Conservation (phyloP, 2,113 vertebrate genomes). For the Tretioscincus oriximinensis region DNA sequence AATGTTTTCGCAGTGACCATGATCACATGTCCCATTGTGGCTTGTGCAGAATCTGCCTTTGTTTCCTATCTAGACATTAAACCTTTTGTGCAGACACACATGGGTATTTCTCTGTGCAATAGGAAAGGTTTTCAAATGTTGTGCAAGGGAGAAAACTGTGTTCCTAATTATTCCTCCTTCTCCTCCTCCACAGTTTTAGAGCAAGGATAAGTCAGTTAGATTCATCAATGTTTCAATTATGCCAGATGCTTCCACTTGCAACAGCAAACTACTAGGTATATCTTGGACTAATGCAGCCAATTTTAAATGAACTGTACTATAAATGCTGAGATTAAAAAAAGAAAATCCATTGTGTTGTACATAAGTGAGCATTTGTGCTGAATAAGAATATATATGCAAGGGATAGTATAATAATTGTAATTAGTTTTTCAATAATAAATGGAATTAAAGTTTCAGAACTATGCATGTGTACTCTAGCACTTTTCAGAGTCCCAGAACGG, state of each 20-base stretch:
- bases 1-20: too few relatives aligned
- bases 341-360: conserved; percentile 29
- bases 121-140: too few relatives aligned
- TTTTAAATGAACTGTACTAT: conserved; percentile 46
- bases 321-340: conserved; percentile 40
- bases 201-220: conserved; percentile 27
- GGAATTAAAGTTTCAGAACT: conserved; percentile 29
- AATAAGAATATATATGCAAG: conserved; percentile 48
- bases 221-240: conserved; percentile 17
- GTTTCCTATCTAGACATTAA: too few relatives aligned
- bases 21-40: too few relatives aligned
- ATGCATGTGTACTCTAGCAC: neutral
- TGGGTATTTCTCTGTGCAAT: neutral
- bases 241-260: neutral
- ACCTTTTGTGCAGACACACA: too few relatives aligned
- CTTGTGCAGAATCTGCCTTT: too few relatives aligned
- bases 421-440: conserved; percentile 54
- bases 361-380: conserved; percentile 38
- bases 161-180: neutral
- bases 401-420: conserved; percentile 42
- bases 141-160: neutral
- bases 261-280: conserved; percentile 32
- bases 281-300: conserved; percentile 46
- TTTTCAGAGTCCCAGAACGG: conserved; percentile 11
- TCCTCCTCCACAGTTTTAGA: neutral